A percentile compares a stretch with the other conserved stretches of the same genome.
These are phyloP conservation scores for Mesocricetus auratus DNA, from an alignment of 2,113 vertebrate genomes.

Conservation along the genomic window DNA sequence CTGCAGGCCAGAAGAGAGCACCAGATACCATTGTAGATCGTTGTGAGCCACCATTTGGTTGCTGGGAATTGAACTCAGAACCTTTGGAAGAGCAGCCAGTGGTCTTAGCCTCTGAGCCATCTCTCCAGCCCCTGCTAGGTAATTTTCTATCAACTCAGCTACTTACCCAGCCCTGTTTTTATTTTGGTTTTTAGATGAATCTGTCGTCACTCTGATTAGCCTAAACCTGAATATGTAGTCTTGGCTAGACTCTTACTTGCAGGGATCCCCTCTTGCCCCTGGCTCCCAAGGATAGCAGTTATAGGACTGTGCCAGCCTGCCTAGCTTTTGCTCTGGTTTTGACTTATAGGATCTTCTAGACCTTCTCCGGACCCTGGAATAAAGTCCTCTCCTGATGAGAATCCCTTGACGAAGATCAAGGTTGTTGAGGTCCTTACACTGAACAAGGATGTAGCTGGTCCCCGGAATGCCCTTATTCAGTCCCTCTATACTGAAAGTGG, in stretches of 20 bases:
- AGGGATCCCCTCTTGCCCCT: not conserved
- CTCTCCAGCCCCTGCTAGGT: not conserved
- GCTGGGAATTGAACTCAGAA: not conserved
- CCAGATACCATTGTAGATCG: too few relatives aligned
- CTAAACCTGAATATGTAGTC: not conserved
- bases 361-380: not conserved
- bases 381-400: slow-evolving; percentile 1
- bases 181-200: not conserved
- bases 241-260: not conserved
- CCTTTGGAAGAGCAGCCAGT: too few relatives aligned
- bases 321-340: slow-evolving; percentile 28
- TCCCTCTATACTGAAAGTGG: slow-evolving; percentile 65
- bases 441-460: slow-evolving; percentile 69
- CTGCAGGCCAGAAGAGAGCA: too few relatives aligned
- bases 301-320: not conserved
- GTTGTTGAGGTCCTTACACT: slow-evolving; percentile 78
- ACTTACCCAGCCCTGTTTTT: not conserved
- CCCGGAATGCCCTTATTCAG: slow-evolving; percentile 71
- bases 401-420: slow-evolving; percentile 56
- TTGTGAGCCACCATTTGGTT: not conserved
- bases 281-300: not conserved
- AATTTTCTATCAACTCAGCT: not conserved
- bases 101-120: too few relatives aligned
- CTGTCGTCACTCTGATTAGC: not conserved
- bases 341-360: slow-evolving; percentile 44